phyloP scores from a whole-genome alignment of 2,113 vertebrate species.

The Pygoscelis antarcticus region DNA sequence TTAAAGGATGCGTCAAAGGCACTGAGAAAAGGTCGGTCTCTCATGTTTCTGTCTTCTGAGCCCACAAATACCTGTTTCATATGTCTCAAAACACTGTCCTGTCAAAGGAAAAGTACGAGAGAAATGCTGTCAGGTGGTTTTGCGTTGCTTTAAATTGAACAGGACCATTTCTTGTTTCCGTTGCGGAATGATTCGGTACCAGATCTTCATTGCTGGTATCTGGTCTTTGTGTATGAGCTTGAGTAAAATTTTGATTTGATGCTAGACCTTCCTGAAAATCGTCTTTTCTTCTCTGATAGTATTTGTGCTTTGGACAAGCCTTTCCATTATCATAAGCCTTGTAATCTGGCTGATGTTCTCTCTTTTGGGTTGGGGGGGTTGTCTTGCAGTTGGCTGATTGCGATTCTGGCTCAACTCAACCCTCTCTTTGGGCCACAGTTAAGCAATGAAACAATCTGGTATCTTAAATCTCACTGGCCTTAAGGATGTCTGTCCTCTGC shows the following conservation, averaged over 20 bases:
- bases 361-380: conserved; percentile 41
- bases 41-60: not conserved
- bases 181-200: not conserved
- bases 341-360: conserved; percentile 14
- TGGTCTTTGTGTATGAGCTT: not conserved
- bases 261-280: not conserved
- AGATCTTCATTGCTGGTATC: not conserved
- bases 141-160: not conserved
- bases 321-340: not conserved
- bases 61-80: not conserved
- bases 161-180: not conserved
- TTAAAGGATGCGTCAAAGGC: not conserved
- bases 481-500: conserved; percentile 60
- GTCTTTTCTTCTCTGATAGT: not conserved
- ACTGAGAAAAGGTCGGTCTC: not conserved
- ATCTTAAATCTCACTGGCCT: conserved; percentile 86
- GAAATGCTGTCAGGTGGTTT: not conserved
- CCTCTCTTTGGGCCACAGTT: conserved; percentile 92
- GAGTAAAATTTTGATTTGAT: not conserved
- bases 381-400: conserved; percentile 92
- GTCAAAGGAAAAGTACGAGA: not conserved
- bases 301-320: not conserved
- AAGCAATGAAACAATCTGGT: conserved; percentile 88
- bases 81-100: not conserved
- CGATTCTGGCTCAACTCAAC: conserved; percentile 94